Percentiles rank a stretch among this genome's conserved stretches.
Conservation (phyloP, 2,797 vertebrate species). For the Chloroceryle amazona region DNA sequence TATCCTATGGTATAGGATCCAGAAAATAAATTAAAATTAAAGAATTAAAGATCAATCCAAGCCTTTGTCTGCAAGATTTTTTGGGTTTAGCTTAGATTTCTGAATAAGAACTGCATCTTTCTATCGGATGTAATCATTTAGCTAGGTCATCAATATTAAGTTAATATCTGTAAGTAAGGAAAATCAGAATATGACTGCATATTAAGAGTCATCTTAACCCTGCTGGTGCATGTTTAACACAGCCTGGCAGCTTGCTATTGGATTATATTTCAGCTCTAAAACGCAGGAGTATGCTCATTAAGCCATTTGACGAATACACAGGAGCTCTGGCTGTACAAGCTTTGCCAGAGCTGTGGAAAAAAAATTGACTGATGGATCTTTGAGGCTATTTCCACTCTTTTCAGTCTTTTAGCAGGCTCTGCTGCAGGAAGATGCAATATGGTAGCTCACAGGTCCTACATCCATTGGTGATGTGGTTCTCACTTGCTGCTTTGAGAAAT, state of each 20-base stretch:
- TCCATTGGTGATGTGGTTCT: neutral
- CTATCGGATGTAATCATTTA: neutral
- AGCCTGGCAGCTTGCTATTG: slow-evolving; percentile 41
- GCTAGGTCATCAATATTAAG: neutral
- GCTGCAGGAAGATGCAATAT: neutral
- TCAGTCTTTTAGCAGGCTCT: neutral
- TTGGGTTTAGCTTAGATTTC: neutral
- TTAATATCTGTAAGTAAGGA: slow-evolving; percentile 17
- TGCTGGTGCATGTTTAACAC: slow-evolving; percentile 21
- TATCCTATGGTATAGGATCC: neutral
- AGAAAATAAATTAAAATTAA: neutral
- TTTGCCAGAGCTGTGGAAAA: neutral
- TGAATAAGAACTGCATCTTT: slow-evolving; percentile 13
- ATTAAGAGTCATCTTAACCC: slow-evolving; percentile 12
- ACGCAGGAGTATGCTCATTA: neutral
- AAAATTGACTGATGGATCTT: neutral
- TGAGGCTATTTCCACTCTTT: neutral
- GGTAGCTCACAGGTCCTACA: neutral
- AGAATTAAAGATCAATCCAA: neutral
- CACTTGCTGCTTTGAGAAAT: neutral
- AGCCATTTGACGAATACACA: neutral
- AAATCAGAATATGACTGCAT: slow-evolving; percentile 33
- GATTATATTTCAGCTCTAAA: slow-evolving; percentile 56
- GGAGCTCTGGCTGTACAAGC: neutral
- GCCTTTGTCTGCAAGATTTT: neutral